phyloP scores from a whole-genome alignment of 2,797 vertebrate genomes.

The Pempheris klunzingeri region DNA sequence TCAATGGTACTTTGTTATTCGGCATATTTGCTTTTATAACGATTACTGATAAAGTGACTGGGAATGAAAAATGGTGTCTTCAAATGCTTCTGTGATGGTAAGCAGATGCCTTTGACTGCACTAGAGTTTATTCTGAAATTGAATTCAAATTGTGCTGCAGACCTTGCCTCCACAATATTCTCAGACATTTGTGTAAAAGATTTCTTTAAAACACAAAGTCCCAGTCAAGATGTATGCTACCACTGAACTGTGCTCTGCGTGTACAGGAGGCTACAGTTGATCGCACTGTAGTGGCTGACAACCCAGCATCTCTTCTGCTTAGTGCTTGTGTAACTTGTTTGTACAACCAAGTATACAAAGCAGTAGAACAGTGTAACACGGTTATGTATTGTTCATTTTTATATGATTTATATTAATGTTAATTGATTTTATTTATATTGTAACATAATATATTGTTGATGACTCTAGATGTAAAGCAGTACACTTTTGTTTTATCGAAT shows the following conservation, averaged over 20 bases:
- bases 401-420: too few species aligned
- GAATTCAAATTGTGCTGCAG: constrained; percentile 20
- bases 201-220: background rate
- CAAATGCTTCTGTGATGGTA: constrained; percentile 22
- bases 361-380: background rate
- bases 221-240: background rate
- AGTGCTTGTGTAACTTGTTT: background rate
- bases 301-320: constrained; percentile 1
- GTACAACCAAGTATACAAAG: background rate
- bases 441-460: too few species aligned
- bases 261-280: background rate
- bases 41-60: background rate
- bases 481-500: background rate
- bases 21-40: constrained; percentile 18
- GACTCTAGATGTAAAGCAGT: background rate
- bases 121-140: constrained; percentile 24
- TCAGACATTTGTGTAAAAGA: background rate
- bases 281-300: constrained; percentile 9
- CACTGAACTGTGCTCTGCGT: background rate
- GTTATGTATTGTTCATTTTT: background rate
- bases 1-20: constrained; percentile 11
- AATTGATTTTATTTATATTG: too few species aligned
- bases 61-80: constrained; percentile 11
- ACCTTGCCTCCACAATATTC: background rate
- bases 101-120: constrained; percentile 21